phyloP scores from a whole-genome alignment of 2,113 vertebrate species.

The Periophthalmus modestus region DNA sequence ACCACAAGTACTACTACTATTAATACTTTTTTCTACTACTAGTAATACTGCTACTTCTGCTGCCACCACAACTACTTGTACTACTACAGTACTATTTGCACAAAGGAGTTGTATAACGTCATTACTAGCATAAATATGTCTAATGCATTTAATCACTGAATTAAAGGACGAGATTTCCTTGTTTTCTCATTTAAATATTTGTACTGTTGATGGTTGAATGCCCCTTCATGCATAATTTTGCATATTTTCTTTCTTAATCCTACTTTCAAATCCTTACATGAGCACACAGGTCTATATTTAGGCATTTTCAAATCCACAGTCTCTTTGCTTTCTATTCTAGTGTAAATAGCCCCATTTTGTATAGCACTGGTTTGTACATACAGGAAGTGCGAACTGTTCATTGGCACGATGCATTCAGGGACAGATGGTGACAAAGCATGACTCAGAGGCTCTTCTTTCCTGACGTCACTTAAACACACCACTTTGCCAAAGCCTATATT shows the following conservation, averaged over 20 bases:
- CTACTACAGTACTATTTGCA: too few relatives aligned
- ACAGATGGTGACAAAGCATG: constrained; percentile 69
- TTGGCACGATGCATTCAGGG: constrained; percentile 23
- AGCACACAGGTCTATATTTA: neutral
- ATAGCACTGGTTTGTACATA: neutral
- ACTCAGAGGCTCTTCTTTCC: constrained; percentile 42
- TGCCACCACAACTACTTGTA: too few relatives aligned
- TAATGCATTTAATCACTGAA: too few relatives aligned
- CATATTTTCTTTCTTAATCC: constrained; percentile 9
- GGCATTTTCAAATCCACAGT: neutral
- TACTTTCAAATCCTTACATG: constrained; percentile 6
- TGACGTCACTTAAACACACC: constrained; percentile 46
- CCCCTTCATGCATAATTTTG: neutral
- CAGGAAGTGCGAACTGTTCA: constrained; percentile 7
- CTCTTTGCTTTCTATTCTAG: neutral
- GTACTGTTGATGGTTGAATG: too few relatives aligned
- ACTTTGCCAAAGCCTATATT: constrained; percentile 36
- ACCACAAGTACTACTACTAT: too few relatives aligned
- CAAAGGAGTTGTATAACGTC: neutral
- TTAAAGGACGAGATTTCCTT: too few relatives aligned
- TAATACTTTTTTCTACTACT: too few relatives aligned
- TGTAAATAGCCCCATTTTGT: neutral
- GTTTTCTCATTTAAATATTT: too few relatives aligned
- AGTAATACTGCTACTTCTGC: too few relatives aligned
- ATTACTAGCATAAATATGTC: too few relatives aligned